Evolutionary conservation across 2,888 invertebrate species (phyloP).

Genomic region (Dicyrtoma fusca): DNA sequence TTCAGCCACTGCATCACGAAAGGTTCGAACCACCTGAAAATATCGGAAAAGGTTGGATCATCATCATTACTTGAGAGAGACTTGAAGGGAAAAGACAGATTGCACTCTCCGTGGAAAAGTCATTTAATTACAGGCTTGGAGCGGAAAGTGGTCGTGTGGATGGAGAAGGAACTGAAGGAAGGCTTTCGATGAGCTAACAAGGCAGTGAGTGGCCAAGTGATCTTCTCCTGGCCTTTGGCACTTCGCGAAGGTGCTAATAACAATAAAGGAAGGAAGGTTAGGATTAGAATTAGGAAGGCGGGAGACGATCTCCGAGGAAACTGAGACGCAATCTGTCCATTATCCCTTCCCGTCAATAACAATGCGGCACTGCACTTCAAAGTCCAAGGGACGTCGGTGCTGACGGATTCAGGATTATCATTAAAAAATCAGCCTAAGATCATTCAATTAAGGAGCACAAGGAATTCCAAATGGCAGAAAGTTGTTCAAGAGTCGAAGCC

Average conservation of each 20-base stretch:
- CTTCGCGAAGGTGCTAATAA: constrained; percentile 17
- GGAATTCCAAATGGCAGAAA: too few species aligned
- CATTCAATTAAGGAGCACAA: too few species aligned
- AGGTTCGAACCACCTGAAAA: constrained; percentile 92
- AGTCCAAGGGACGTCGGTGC: too few species aligned
- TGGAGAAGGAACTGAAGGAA: background rate
- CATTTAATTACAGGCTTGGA: constrained; percentile 33
- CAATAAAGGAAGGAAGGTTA: constrained; percentile 10
- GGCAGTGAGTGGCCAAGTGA: constrained; percentile 12
- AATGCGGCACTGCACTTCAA: too few species aligned
- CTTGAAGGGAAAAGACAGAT: background rate
- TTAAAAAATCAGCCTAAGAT: too few species aligned
- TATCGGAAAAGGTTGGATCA: constrained; percentile 19
- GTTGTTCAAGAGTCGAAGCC: too few species aligned
- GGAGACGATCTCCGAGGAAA: constrained; percentile 13
- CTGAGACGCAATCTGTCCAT: constrained; percentile 12
- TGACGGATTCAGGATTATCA: too few species aligned
- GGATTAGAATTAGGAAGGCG: too few species aligned
- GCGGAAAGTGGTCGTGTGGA: background rate
- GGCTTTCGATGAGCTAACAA: constrained; percentile 11
- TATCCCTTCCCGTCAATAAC: constrained; percentile 11
- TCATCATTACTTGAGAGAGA: background rate
- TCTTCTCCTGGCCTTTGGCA: background rate
- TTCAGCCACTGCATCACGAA: constrained; percentile 99
- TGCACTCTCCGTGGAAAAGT: constrained; percentile 22